Base-by-base conservation (phyloP, 2,113 vertebrate genomes). In the Mixornis gularis region DNA sequence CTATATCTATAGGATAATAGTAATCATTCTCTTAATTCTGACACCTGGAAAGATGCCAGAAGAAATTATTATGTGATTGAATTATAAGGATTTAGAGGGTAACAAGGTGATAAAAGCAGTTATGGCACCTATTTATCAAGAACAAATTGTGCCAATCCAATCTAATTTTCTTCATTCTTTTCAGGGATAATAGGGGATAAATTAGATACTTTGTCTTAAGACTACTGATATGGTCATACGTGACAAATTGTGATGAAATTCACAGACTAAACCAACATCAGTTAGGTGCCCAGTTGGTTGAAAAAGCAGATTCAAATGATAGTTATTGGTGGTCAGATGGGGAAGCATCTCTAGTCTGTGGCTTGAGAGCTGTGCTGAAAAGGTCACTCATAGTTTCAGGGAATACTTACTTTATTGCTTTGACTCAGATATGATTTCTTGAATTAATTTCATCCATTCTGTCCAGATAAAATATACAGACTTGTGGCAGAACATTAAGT, bases 61-160 rank as follows among this genome's bases (percentile, higher is more conserved):
- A 87, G 59, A 91, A 87, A 94, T 88, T 85, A 87, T 66, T 69
- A 53, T 12, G 32, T 36, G 43, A 86, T 59, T 91, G 48, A 90
- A 90, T 93, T 88, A 51, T 36, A 85, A 80, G 76, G 83, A 84
- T 71, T 83, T 56, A 90, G 69, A 90, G n/a, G 40, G 40, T 49
- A 80, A 70, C 81, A 83, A 94, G 52, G 64, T 90, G 88, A 93
- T 88, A 88, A 91, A 91, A 94, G 60, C 74, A 83, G 49, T 55
- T 87, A 53, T 38, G 79, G 43, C 59, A 80, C 40, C 40, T 77
- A 85, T 90, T 91, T 89, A 73, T 80, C 87, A 78, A 10, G 76
- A 87, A 78, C 59, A 94, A 80, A 66, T 80, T 44, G 36, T 74
- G 82, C 78, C 85, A 92, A 64, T 76, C 58, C 81, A 82, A 80